phyloP scores from a whole-genome alignment of 2,113 vertebrate genomes.

The Indicator indicator region DNA sequence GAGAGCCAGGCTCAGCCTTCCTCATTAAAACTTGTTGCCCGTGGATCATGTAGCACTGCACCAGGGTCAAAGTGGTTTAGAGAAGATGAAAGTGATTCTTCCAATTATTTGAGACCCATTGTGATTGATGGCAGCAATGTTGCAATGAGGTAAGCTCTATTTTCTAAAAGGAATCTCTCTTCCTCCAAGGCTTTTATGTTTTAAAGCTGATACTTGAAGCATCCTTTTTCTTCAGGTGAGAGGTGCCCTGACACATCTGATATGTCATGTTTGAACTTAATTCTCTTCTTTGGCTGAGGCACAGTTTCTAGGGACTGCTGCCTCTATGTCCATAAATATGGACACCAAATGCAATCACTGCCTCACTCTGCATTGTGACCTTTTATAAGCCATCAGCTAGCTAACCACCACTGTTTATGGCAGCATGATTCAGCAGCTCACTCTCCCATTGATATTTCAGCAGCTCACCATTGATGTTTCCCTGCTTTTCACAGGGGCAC shows the following conservation, averaged over 20 bases:
- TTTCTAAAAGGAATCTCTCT: not conserved
- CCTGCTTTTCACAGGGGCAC: not conserved
- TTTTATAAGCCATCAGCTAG: not conserved
- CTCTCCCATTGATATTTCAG: not conserved
- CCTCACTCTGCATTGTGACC: not conserved
- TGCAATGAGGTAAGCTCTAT: conserved; percentile 86
- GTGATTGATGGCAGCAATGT: conserved; percentile 94
- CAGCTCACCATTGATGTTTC: not conserved
- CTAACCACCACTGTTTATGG: not conserved
- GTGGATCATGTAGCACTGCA: conserved; percentile 67
- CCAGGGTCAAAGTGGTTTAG: not conserved
- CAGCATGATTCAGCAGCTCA: not conserved
- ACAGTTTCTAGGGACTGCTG: not conserved
- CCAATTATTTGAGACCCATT: conserved; percentile 77
- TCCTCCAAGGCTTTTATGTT: not conserved
- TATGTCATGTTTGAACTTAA: not conserved
- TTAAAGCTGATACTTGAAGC: not conserved
- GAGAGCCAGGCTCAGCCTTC: not conserved
- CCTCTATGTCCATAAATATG: rapidly evolving
- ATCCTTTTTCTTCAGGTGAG: not conserved
- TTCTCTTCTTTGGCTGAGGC: not conserved
- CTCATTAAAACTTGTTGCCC: conserved; percentile 72
- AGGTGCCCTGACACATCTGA: not conserved
- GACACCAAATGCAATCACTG: rapidly evolving
- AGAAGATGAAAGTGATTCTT: conserved; percentile 4